These are phyloP conservation scores for Mimachlamys varia DNA, from an alignment of 2,888 invertebrate species.

Conservation along the genomic window DNA sequence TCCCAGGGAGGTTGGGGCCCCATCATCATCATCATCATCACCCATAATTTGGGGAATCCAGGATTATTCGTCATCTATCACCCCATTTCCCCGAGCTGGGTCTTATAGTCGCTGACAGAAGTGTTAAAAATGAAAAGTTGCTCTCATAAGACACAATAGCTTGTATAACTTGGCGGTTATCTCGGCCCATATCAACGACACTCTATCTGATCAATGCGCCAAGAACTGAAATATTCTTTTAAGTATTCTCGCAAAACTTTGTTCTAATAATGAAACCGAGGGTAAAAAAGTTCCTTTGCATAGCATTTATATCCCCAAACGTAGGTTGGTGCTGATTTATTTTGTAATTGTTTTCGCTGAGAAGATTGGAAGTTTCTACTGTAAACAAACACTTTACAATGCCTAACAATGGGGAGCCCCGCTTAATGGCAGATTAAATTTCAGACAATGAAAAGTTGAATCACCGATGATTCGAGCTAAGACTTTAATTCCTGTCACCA, in stretches of 20 bases:
- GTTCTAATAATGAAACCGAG: background rate
- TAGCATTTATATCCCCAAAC: constrained; percentile 19
- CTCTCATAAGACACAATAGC: constrained; percentile 26
- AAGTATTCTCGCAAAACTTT: constrained; percentile 17
- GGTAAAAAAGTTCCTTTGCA: background rate
- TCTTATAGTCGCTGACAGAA: background rate
- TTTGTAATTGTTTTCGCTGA: background rate
- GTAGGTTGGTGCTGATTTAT: constrained; percentile 3
- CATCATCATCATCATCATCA: constrained; percentile 15
- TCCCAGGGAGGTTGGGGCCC: constrained; percentile 10
- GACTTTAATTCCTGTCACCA: constrained; percentile 21
- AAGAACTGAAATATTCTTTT: constrained; percentile 34
- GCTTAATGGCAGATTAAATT: constrained; percentile 20
- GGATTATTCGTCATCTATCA: background rate
- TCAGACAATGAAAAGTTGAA: constrained; percentile 34
- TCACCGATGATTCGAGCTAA: constrained; percentile 6
- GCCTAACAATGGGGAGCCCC: background rate
- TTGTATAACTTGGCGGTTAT: background rate
- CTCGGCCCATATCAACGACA: background rate
- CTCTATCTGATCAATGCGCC: background rate
- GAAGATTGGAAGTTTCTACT: background rate
- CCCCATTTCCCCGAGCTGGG: background rate
- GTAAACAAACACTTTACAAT: constrained; percentile 21
- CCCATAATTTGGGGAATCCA: constrained; percentile 4
- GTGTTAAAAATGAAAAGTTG: constrained; percentile 29